Percentiles rank a stretch among this genome's conserved stretches.
phyloP scores from a whole-genome alignment of 2,113 vertebrate genomes.

The Tetrax tetrax region DNA sequence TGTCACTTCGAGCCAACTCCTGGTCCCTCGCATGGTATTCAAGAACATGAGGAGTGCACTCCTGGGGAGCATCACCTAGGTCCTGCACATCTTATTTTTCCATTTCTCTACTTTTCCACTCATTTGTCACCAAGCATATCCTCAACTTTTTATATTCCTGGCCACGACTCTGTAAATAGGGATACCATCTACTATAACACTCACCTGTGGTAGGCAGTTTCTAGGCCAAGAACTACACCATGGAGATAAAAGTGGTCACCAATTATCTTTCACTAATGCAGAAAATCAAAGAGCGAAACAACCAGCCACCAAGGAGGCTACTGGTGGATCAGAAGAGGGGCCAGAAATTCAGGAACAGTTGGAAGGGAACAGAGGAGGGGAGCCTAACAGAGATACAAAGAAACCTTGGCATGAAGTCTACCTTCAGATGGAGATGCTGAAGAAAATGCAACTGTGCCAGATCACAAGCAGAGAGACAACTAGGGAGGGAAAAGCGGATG shows the following conservation, averaged over 20 bases:
- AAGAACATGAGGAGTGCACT: not conserved
- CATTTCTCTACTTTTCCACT: not conserved
- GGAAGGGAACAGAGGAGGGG: not conserved
- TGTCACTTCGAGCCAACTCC: not conserved
- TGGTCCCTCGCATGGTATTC: not conserved
- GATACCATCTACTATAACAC: not conserved
- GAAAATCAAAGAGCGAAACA: not conserved
- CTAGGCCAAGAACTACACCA: not conserved
- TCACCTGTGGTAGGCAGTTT: not conserved
- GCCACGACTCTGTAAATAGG: not conserved
- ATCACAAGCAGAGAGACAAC: constrained; percentile 12
- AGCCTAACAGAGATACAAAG: not conserved
- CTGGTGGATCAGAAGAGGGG: not conserved
- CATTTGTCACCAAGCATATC: not conserved
- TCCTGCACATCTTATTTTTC: not conserved
- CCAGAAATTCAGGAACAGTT: constrained; percentile 4
- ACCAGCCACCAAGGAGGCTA: not conserved
- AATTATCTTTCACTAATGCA: not conserved
- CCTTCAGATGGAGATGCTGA: not conserved
- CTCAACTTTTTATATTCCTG: not conserved
- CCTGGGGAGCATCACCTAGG: not conserved
- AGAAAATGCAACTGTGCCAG: not conserved
- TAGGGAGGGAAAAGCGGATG: not conserved
- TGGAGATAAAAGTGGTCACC: not conserved
- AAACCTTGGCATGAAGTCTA: not conserved